Evolutionary conservation across 2,113 vertebrate species (phyloP), one percentile per base, ranked within the genome.

Genomic region (Phoenicopterus ruber): DNA sequence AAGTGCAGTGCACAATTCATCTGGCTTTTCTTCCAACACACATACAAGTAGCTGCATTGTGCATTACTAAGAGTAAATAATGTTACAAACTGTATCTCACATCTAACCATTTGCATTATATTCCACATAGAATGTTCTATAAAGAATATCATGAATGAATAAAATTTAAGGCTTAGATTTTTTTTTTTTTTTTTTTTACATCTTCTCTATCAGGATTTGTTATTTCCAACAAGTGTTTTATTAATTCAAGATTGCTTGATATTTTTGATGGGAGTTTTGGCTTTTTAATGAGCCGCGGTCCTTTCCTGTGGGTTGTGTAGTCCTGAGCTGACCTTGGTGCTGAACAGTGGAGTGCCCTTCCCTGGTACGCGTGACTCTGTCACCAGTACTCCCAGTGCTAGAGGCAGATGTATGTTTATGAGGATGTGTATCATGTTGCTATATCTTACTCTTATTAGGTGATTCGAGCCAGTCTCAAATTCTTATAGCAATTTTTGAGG

Each of bases 241-340:
- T 78, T 28, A 61, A 46, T 87, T 82, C 21, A 66, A 49, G 40
- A 36, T n/a, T 32, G 26, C 7, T 61, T 8, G 62, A 3, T 9
- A 7, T 24, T 62, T 87, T 85, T 55, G 28, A 15, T 16, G 63
- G 20, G 58, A 74, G 6, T 50, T 86, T 57, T 55, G 72, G 36
- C n/a, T 70, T 71, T 49, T 40, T 31, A 25, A 28, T 32, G 55
- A 52, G 6, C 13, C 18, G 0, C 28, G 28, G 62, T 6, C 9
- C 9, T 36, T 32, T 11, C 14, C 20, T 7, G 3, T 2, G 10
- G 38, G 78, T 18, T 17, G 40, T 54, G 6, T 1, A 28, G 69
- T 20, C 54, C 65, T 86, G 87, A 38, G 26, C 96, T 96, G 97
- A 57, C 89, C 96, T 62, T 96, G 97, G 94, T 95, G 83, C 97